phyloP scores from a whole-genome alignment of 2,797 vertebrate species.

The Uromys caudimaculatus region DNA sequence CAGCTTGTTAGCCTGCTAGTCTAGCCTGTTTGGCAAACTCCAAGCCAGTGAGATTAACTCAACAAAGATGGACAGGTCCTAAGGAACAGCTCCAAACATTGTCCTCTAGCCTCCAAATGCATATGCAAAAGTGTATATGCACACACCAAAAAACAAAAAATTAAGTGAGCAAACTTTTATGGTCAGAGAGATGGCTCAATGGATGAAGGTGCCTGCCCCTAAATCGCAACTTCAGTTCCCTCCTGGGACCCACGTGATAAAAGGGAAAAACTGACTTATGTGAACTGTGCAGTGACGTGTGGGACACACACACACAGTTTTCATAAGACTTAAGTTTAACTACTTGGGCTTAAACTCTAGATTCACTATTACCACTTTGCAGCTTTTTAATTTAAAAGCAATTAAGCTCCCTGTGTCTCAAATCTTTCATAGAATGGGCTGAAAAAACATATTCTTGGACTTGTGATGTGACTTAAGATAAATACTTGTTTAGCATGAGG shows the following conservation, averaged over 20 bases:
- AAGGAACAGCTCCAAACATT: not conserved
- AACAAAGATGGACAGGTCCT: not conserved
- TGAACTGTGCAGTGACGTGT: not conserved
- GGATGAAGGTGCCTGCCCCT: not conserved
- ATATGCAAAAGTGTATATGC: not conserved
- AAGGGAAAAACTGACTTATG: not conserved
- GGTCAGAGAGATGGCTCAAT: not conserved
- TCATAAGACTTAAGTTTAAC: not conserved
- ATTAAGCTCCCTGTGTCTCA: conserved; percentile 1
- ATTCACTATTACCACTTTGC: not conserved
- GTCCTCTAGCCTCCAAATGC: not conserved
- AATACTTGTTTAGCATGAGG: not conserved
- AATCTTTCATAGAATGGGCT: not conserved
- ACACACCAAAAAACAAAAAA: not conserved
- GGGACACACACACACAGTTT: not conserved
- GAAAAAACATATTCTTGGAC: not conserved
- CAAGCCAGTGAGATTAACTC: not conserved
- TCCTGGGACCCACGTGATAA: not conserved
- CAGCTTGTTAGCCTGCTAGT: not conserved
- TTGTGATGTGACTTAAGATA: not conserved
- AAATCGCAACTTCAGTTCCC: not conserved
- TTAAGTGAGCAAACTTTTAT: not conserved
- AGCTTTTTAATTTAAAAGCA: conserved; percentile 15
- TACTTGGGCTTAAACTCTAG: conserved; percentile 15
- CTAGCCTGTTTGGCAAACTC: not conserved